Percentiles rank a stretch among this genome's conserved stretches.
Conservation (phyloP, 2,888 invertebrate species). For the Lutraria lutraria region DNA sequence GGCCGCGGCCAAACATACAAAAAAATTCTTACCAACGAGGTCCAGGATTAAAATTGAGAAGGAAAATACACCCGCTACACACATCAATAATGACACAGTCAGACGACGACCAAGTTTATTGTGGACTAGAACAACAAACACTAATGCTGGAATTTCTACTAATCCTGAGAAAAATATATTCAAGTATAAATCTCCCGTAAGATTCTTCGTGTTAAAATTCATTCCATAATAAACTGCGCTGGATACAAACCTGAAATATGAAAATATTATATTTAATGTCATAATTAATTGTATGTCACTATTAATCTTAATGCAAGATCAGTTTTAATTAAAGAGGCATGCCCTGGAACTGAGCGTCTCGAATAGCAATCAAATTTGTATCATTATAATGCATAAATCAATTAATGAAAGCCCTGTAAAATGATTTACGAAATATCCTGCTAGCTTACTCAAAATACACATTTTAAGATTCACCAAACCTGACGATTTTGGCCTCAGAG, state of each 20-base stretch:
- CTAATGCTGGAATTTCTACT: constrained; percentile 84
- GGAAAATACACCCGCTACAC: constrained; percentile 80
- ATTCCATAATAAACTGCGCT: constrained; percentile 85
- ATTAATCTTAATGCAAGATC: too few species aligned
- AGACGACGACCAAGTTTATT: constrained; percentile 82
- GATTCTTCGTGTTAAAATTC: constrained; percentile 81
- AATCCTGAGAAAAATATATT: constrained; percentile 85
- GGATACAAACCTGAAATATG: constrained; percentile 82
- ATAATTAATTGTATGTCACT: neutral
- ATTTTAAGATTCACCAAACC: too few species aligned
- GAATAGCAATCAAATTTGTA: too few species aligned
- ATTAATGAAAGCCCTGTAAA: too few species aligned
- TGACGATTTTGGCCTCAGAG: too few species aligned
- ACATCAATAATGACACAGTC: constrained; percentile 80
- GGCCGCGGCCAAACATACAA: too few species aligned
- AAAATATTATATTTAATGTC: neutral
- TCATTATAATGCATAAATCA: too few species aligned
- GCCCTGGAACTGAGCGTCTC: too few species aligned
- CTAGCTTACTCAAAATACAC: too few species aligned
- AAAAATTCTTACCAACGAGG: constrained; percentile 74
- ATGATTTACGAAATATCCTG: too few species aligned
- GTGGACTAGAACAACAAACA: constrained; percentile 82
- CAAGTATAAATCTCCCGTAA: constrained; percentile 83
- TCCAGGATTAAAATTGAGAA: constrained; percentile 82
- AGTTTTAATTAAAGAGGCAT: too few species aligned